These are phyloP conservation scores for Solen grandis DNA, from an alignment of 1,140 invertebrate genomes.

Conservation along the genomic window DNA sequence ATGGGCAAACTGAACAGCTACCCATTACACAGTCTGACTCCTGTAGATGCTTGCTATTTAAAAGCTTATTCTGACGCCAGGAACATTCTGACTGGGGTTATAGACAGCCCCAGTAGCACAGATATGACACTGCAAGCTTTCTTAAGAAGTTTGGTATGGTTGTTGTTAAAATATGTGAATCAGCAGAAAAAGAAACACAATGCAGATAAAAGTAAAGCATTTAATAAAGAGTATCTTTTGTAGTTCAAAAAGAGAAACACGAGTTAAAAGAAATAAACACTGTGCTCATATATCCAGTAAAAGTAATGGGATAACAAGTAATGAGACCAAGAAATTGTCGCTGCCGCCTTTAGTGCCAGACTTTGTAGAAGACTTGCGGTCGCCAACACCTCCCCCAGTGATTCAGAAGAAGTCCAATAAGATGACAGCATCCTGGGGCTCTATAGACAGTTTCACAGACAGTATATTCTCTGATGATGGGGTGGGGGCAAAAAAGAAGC, in stretches of 20 bases:
- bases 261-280: slow-evolving; percentile 49
- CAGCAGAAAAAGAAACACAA: slow-evolving; percentile 68
- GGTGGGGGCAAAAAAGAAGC: slow-evolving; percentile 61
- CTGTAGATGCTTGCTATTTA: slow-evolving; percentile 73
- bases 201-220: slow-evolving; percentile 29
- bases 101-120: slow-evolving; percentile 81
- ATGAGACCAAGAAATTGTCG: neutral
- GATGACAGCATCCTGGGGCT: slow-evolving; percentile 66
- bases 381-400: slow-evolving; percentile 48
- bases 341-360: slow-evolving; percentile 42
- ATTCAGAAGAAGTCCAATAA: slow-evolving; percentile 46
- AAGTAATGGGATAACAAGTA: neutral
- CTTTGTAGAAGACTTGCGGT: slow-evolving; percentile 43
- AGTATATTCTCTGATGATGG: slow-evolving; percentile 77
- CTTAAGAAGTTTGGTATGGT: slow-evolving; percentile 80
- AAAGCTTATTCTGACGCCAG: slow-evolving; percentile 82
- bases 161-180: slow-evolving; percentile 80
- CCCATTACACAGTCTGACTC: slow-evolving; percentile 77
- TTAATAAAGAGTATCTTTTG: slow-evolving; percentile 39
- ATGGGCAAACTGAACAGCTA: slow-evolving; percentile 71
- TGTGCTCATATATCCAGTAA: too few species aligned
- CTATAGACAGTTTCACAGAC: slow-evolving; percentile 74
- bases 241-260: slow-evolving; percentile 48
- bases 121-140: slow-evolving; percentile 78
- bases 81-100: slow-evolving; percentile 82